Evolutionary conservation across 2,797 vertebrate genomes (phyloP).

Genomic region (Acanthis flammea): DNA sequence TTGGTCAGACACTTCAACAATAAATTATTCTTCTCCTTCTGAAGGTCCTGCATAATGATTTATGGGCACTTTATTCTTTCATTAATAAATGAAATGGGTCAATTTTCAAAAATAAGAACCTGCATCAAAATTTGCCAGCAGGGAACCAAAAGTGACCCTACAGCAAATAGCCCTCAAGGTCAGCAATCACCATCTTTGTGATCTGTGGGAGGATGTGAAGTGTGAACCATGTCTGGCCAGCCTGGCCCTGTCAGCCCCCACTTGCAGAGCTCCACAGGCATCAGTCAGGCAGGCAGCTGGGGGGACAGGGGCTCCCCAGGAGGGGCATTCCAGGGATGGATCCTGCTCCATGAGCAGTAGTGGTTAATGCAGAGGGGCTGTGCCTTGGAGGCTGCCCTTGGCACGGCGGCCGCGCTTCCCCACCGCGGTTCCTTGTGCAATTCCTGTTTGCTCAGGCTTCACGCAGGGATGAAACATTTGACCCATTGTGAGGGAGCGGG

Average conservation of each 20-base stretch:
- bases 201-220: neutral
- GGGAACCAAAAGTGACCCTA: neutral
- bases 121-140: neutral
- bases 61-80: neutral
- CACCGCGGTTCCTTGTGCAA: neutral
- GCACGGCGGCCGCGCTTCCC: neutral
- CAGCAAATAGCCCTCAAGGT: neutral
- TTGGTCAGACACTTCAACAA: neutral
- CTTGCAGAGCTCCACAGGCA: fast-evolving
- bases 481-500: neutral
- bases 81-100: neutral
- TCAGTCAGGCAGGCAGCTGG: no score
- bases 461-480: neutral
- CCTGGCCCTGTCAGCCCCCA: fast-evolving
- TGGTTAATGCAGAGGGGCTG: fast-evolving
- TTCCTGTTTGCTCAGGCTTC: slow-evolving; percentile 34
- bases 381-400: neutral
- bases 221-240: fast-evolving
- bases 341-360: fast-evolving
- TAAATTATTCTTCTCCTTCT: neutral
- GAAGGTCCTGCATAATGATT: neutral
- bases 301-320: neutral
- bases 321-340: fast-evolving
- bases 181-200: neutral
- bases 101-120: neutral